Base-by-base conservation (phyloP, 2,797 vertebrate genomes). In the Meda fulgida region DNA sequence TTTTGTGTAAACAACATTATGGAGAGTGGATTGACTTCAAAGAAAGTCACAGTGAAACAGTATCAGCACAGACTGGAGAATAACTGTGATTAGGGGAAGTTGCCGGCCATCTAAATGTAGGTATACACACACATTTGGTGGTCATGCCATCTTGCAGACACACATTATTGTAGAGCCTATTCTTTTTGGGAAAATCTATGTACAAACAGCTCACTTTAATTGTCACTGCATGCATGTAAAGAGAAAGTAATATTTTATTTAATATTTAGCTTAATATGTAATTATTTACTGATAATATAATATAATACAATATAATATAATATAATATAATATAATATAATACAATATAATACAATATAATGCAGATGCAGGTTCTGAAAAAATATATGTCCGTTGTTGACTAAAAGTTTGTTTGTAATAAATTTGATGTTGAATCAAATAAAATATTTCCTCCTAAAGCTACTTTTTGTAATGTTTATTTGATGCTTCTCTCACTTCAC, bases 1-100 rank as follows among this genome's bases (percentile, higher is more conserved):
- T 66, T 86, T 87, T 84, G 83, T 88, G 75, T 81, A 85, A 84
- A 89, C 76, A 48, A 79, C 69, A 76, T 88, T 88, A 83, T 76
- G 36, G 65, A 63, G 58, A 85, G 63, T 70, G 60, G 26, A 70
- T 34, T 10, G 48, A 80, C 80, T 88, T 85, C 85, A 88, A 82
- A 82, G 85, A 85, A 69, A 72, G 76, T 58, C 86, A 77, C 58
- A 7, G 40, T 78, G 34, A 65, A 85, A 76, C 78, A 55, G 58
- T 84, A 81, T 85, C 60, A 58, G 71, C 58, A 23, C 26, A 23
- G 55, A 67, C 10, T 21, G 13, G 13, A 63, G 78, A 83, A 88
- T 51, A 71, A 86, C 31, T 51, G 31, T 40, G 29, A 86, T 87
- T 79, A 77, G 11, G 16, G 65, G 51, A 78, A 83, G 76, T 78